Conservation (phyloP, 2,113 vertebrate species). For the Cinclus cinclus region DNA sequence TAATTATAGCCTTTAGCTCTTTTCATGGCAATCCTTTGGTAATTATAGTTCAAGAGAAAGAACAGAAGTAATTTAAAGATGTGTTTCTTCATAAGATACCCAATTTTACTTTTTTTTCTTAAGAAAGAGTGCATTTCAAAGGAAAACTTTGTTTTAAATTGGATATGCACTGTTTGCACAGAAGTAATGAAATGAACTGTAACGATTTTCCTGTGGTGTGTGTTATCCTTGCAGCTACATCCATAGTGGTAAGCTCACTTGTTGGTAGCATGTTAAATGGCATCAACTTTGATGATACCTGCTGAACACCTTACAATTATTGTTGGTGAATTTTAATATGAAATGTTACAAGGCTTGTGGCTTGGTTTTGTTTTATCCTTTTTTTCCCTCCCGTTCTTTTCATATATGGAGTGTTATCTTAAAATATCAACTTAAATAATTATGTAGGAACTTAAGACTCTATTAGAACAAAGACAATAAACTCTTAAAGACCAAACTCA, state of each 20-base stretch:
- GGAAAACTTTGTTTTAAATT: background rate
- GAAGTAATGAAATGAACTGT: background rate
- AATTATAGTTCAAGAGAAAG: slow-evolving; percentile 66
- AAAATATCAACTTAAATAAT: background rate
- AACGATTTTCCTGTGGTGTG: background rate
- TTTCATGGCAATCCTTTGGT: slow-evolving; percentile 54
- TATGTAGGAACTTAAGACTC: background rate
- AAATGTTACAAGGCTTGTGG: background rate
- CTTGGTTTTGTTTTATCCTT: rapidly evolving
- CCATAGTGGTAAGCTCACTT: rapidly evolving
- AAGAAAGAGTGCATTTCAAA: background rate
- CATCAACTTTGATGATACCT: background rate
- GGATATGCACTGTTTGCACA: background rate
- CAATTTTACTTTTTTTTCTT: background rate
- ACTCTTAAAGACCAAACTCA: background rate
- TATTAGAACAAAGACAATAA: background rate
- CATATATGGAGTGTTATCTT: background rate
- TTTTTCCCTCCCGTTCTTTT: background rate
- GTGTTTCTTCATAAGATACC: slow-evolving; percentile 17
- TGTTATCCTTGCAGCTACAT: background rate
- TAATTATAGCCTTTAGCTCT: slow-evolving; percentile 65
- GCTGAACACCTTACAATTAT: background rate
- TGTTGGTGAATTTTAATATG: background rate
- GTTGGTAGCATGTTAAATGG: background rate
- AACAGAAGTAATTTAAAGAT: slow-evolving; percentile 57